Evolutionary conservation across 2,888 invertebrate genomes (phyloP), one percentile per base, ranked within the genome.

Genomic region (Patella pellucida): DNA sequence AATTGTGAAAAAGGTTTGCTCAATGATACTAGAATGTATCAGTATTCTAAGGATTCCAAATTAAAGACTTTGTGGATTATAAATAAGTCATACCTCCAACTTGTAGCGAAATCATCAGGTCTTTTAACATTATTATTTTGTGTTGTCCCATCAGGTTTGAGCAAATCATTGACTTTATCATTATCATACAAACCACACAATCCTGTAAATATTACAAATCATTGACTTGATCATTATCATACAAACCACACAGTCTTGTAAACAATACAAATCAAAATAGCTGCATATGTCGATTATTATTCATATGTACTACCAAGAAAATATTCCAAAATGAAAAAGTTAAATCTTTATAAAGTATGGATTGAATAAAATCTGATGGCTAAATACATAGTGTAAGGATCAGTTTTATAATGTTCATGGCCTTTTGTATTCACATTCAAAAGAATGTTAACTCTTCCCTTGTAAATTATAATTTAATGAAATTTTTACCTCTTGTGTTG

Each of bases 211-310:
- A 52, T 62, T 52, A 41, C 41, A 77, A 54, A 51, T 83, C 82
- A 68, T 81, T 80, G 16, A 23, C 68, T 19, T 54, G 31, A 15
- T 78, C 62, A 1, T 68, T 71, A 69, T 81, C 82, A 74, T 72
- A 80, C 15, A 70, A 74, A 15, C 82, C 81, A 76, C 82, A 83
- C 56, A 82, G 62, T 31, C 81, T 81, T 83, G 69, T 16, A 41
- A 52, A 69, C 11, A 72, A 54, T 52, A 71, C 68, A 41, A 52
- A 54, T 41, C 41, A 41, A 41, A 41, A 9, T 41, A 41, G 9
- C 7, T 0, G 9, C 7, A 41, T 9, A 9, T 41, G 41, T 41
- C 41, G 7, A 41, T 0, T 41, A 41, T 31, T 7, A 41, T 41
- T 71, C 16, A n/a, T n/a, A n/a, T 9, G 50, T 7, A n/a, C 16